Conservation (phyloP, 2,797 vertebrate genomes). For the Harpagifer antarcticus region DNA sequence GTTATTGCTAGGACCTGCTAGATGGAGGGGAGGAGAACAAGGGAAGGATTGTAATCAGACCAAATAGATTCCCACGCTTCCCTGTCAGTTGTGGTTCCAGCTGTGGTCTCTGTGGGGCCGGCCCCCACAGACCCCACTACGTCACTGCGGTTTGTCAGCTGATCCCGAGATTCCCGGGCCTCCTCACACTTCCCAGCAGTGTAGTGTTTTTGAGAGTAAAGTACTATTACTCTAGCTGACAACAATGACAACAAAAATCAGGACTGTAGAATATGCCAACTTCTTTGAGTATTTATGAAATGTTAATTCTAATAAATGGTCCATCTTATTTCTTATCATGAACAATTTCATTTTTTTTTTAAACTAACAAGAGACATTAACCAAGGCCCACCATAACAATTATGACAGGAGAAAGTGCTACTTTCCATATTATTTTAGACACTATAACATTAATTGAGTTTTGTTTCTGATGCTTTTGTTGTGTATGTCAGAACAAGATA, state of each 20-base stretch:
- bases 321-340: too few species aligned
- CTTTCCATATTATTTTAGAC: background rate
- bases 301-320: too few species aligned
- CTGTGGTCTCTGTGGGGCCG: slow-evolving; percentile 69
- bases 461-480: background rate
- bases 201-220: slow-evolving; percentile 7
- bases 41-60: slow-evolving; percentile 32
- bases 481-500: background rate
- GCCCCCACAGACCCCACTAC: slow-evolving; percentile 57
- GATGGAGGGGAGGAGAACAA: slow-evolving; percentile 9
- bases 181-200: slow-evolving; percentile 10
- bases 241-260: background rate
- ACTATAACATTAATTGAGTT: background rate
- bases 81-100: slow-evolving; percentile 69
- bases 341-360: too few species aligned
- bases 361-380: background rate
- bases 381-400: background rate
- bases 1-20: slow-evolving; percentile 10
- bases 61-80: slow-evolving; percentile 72
- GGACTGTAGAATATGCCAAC: background rate
- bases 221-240: background rate
- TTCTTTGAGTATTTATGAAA: background rate
- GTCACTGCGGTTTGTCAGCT: slow-evolving; percentile 79
- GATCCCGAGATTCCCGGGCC: slow-evolving; percentile 33
- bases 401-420: background rate